Conservation (phyloP, 1,140 invertebrate species). For the Drosophila truncata region DNA sequence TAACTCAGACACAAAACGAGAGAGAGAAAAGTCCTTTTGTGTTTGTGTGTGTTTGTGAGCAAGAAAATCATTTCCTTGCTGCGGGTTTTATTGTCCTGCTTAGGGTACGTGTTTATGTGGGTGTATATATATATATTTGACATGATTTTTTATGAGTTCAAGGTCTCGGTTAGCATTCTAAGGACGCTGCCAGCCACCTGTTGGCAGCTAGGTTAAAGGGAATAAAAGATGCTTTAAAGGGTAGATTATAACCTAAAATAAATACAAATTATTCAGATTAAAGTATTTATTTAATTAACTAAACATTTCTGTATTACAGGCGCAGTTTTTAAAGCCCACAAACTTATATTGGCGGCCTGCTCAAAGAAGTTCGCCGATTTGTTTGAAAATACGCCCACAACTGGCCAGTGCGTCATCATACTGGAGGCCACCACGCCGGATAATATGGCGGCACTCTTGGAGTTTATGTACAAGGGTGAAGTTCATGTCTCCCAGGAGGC, state of each 20-base stretch:
- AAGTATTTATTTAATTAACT: too few relatives aligned
- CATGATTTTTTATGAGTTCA: slow-evolving; percentile 84
- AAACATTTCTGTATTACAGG: slow-evolving; percentile 86
- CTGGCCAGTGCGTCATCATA: slow-evolving; percentile 93
- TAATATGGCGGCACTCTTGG: slow-evolving; percentile 95
- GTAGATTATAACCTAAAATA: neutral
- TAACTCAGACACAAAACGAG: slow-evolving; percentile 55
- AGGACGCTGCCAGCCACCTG: slow-evolving; percentile 72
- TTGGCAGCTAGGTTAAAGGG: slow-evolving; percentile 43
- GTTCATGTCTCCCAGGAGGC: slow-evolving; percentile 96
- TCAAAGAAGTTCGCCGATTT: slow-evolving; percentile 97
- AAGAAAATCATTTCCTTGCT: slow-evolving; percentile 79
- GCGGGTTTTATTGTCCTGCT: slow-evolving; percentile 69
- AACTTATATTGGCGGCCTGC: slow-evolving; percentile 95
- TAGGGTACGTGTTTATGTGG: slow-evolving; percentile 41
- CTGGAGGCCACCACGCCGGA: slow-evolving; percentile 94
- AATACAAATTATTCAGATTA: too few relatives aligned
- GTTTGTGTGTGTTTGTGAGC: slow-evolving; percentile 40
- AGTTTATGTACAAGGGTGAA: slow-evolving; percentile 97
- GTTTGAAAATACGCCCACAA: slow-evolving; percentile 94
- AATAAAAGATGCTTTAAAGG: slow-evolving; percentile 51
- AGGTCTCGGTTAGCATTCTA: slow-evolving; percentile 69
- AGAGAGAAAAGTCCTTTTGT: slow-evolving; percentile 23
- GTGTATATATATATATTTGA: slow-evolving; percentile 50
- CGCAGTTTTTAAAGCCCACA: slow-evolving; percentile 95